Percentiles rank a stretch among this genome's conserved stretches.
phyloP scores from a whole-genome alignment of 2,888 invertebrate species.

The Bellardia bayeri region DNA sequence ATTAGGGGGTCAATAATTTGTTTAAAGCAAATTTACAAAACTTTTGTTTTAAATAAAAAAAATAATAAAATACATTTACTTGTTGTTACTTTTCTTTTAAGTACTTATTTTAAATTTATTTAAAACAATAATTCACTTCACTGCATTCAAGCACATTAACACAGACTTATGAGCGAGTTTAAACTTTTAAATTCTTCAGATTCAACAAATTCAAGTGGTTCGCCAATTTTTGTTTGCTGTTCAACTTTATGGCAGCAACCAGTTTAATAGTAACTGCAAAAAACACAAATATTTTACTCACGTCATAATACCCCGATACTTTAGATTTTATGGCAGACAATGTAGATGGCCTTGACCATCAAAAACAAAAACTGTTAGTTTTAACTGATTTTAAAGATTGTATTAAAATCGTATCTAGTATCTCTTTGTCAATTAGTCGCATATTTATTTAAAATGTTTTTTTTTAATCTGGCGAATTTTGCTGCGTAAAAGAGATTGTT shows the following conservation, averaged over 20 bases:
- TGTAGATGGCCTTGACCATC: constrained; percentile 64
- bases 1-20: no score
- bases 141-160: neutral
- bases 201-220: neutral
- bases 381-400: constrained; percentile 36
- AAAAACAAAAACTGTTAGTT: constrained; percentile 51
- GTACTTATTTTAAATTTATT: neutral
- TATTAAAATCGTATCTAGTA: neutral
- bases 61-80: neutral
- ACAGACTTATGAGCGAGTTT: neutral
- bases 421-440: neutral
- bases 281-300: constrained; percentile 7
- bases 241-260: neutral
- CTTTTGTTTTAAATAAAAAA: no score
- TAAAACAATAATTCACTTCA: neutral
- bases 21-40: no score
- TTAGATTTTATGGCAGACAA: neutral
- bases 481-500: neutral
- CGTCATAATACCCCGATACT: constrained; percentile 2
- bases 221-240: constrained; percentile 1
- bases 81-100: neutral
- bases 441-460: neutral
- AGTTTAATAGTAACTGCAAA: neutral
- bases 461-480: neutral
- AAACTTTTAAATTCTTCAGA: neutral